phyloP scores from a whole-genome alignment of 2,113 vertebrate species.

The Macroglossus sobrinus region DNA sequence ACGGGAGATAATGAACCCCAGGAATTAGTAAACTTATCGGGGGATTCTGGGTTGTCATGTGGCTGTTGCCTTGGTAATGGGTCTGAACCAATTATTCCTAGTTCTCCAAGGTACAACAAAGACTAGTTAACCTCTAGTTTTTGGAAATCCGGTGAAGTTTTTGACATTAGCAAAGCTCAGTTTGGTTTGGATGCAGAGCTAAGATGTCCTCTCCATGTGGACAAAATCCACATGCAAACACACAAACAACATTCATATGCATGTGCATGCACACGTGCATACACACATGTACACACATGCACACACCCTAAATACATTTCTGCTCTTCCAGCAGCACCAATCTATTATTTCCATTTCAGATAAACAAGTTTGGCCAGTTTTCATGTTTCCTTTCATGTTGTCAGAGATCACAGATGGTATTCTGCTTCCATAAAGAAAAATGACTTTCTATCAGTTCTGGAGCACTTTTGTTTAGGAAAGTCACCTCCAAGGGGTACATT shows the following conservation, averaged over 20 bases:
- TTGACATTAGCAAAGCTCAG: neutral
- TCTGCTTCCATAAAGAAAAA: neutral
- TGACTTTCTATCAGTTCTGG: neutral
- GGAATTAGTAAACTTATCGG: neutral
- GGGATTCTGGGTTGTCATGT: neutral
- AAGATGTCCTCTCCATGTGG: neutral
- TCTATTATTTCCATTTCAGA: neutral
- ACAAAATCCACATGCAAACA: neutral
- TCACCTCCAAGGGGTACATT: neutral
- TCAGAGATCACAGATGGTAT: too few relatives aligned
- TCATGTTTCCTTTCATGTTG: neutral
- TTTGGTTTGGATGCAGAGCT: neutral
- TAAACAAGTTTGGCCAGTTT: neutral
- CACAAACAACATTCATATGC: neutral
- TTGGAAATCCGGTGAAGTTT: neutral
- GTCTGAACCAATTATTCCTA: neutral
- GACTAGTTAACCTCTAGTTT: neutral
- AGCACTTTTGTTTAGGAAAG: neutral
- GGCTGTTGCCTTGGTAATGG: neutral
- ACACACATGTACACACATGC: rapidly evolving
- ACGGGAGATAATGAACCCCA: neutral
- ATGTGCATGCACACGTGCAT: neutral
- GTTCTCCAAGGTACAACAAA: neutral
- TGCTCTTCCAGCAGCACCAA: neutral
- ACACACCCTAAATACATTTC: neutral